Evolutionary conservation across 2,797 vertebrate species (phyloP).

Genomic region (Aulostomus chinensis): DNA sequence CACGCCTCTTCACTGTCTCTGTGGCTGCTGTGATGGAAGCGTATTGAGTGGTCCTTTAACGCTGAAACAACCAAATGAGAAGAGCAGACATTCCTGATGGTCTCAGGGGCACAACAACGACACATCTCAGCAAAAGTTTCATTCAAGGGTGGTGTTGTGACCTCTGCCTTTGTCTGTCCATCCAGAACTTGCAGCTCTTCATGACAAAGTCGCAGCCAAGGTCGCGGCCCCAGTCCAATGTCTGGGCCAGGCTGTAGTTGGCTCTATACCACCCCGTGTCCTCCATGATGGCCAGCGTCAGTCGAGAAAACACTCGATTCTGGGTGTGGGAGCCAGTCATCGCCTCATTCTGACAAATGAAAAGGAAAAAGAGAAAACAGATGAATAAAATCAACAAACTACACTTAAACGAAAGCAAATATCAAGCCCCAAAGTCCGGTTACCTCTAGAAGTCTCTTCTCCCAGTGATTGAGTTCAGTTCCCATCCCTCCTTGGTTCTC

Average conservation of each 20-base stretch:
- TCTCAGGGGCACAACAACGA: too few relatives aligned
- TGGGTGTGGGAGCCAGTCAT: constrained; percentile 99
- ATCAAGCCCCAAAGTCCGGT: neutral
- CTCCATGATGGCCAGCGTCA: constrained; percentile 97
- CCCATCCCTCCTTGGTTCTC: constrained; percentile 97
- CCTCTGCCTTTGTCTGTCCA: constrained; percentile 87
- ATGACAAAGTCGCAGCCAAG: constrained; percentile 95
- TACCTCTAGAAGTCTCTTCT: constrained; percentile 95
- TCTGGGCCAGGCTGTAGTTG: constrained; percentile 96
- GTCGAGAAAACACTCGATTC: constrained; percentile 94
- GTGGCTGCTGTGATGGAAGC: too few relatives aligned
- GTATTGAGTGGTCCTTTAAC: too few relatives aligned
- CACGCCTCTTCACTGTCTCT: too few relatives aligned
- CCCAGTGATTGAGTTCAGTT: constrained; percentile 97
- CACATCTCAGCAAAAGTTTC: too few relatives aligned
- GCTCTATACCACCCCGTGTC: constrained; percentile 98
- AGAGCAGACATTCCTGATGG: too few relatives aligned
- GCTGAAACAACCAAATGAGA: too few relatives aligned
- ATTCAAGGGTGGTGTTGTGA: constrained; percentile 65
- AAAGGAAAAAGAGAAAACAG: too few relatives aligned
- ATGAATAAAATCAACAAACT: too few relatives aligned
- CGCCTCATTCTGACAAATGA: constrained; percentile 89
- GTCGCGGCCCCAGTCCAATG: constrained; percentile 91
- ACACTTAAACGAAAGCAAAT: neutral
- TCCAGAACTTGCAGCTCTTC: constrained; percentile 99